These are phyloP conservation scores for Rotaria magnacalcarata DNA, from an alignment of 2,888 invertebrate genomes.

Conservation along the genomic window DNA sequence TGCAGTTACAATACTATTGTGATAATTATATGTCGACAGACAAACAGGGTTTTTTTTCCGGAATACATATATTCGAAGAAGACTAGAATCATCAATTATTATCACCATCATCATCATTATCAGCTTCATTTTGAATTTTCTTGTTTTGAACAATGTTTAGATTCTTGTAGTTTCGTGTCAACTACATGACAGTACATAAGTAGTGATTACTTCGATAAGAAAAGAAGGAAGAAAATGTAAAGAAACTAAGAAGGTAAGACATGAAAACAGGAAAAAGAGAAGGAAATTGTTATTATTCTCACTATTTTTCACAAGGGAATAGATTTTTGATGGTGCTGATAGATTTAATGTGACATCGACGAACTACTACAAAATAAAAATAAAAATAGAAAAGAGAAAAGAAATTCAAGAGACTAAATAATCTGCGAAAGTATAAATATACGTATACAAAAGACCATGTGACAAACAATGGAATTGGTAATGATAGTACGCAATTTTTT, in stretches of 20 bases:
- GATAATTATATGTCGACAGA: not conserved
- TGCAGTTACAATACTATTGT: not conserved
- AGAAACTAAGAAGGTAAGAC: not conserved
- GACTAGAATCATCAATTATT: not conserved
- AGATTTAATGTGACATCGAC: not conserved
- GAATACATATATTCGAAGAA: not conserved
- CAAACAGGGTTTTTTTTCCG: not conserved
- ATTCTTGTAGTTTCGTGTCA: not conserved
- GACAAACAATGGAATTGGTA: conserved; percentile 1
- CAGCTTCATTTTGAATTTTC: not conserved
- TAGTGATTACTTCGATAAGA: not conserved
- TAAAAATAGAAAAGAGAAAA: too few relatives aligned
- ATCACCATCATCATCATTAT: not conserved
- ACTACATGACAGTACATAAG: not conserved
- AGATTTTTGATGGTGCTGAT: not conserved
- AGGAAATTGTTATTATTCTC: conserved; percentile 13
- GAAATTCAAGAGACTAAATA: not conserved
- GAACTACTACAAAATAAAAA: not conserved
- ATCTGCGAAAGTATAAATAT: not conserved
- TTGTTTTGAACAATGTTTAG: not conserved
- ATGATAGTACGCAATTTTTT: not conserved
- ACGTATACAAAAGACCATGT: not conserved
- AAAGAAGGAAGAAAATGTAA: not conserved
- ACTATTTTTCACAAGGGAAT: not conserved
- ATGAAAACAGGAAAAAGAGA: not conserved